A percentile compares a stretch with the other conserved stretches of the same genome.
Evolutionary conservation across 1,140 invertebrate species (phyloP).

Genomic region (Drosophila erecta): DNA sequence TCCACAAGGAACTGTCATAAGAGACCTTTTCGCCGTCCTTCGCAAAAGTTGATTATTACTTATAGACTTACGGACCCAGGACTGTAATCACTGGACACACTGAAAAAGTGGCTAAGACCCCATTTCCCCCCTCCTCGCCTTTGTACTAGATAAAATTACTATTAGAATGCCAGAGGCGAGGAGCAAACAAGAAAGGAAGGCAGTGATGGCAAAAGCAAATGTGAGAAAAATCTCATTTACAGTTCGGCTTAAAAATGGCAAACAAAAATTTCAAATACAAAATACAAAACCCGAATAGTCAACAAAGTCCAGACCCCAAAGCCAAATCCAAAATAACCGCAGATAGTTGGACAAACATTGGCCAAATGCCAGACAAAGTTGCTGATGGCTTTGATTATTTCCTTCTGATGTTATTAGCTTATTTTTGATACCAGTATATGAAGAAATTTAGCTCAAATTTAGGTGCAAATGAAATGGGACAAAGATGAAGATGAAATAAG

Average conservation of each 20-base stretch:
- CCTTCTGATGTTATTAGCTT: conserved; percentile 46
- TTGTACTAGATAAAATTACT: conserved; percentile 42
- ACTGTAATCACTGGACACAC: conserved; percentile 46
- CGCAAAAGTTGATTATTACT: conserved; percentile 54
- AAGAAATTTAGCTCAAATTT: conserved; percentile 19
- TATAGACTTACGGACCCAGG: conserved; percentile 34
- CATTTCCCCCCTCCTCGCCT: neutral
- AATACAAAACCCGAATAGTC: conserved; percentile 15
- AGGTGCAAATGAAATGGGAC: conserved; percentile 27
- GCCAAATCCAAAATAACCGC: conserved; percentile 42
- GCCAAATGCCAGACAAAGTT: conserved; percentile 42
- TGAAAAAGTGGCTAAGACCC: conserved; percentile 6
- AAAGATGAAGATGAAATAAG: conserved; percentile 1
- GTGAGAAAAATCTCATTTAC: conserved; percentile 56
- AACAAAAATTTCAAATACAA: conserved; percentile 40
- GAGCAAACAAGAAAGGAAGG: conserved; percentile 11
- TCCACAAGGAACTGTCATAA: conserved; percentile 37
- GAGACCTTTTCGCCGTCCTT: conserved; percentile 34
- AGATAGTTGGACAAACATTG: conserved; percentile 53
- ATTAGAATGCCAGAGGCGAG: conserved; percentile 52
- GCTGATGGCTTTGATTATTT: conserved; percentile 36
- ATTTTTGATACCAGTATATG: conserved; percentile 20
- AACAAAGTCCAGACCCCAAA: conserved; percentile 33
- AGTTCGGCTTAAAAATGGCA: conserved; percentile 45
- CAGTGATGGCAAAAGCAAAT: conserved; percentile 37